These are phyloP conservation scores for Aphyosemion australe DNA, from an alignment of 2,113 vertebrate species.

Conservation along the genomic window DNA sequence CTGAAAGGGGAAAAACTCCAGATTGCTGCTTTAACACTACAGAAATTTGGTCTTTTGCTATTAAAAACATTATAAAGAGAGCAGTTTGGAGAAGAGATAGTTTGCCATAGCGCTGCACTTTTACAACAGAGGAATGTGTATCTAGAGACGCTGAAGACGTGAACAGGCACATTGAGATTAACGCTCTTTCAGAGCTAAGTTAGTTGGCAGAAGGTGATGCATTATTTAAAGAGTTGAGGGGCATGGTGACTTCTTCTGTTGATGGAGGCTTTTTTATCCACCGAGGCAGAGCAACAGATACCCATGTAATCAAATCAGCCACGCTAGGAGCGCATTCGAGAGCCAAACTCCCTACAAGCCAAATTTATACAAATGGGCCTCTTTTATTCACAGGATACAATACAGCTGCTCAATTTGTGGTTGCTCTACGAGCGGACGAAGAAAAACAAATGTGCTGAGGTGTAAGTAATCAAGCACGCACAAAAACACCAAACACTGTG, in stretches of 20 bases:
- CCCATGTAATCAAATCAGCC: slow-evolving; percentile 71
- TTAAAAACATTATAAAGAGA: no score
- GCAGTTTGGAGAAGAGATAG: slow-evolving; percentile 1
- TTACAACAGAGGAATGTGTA: slow-evolving; percentile 9
- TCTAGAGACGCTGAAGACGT: not conserved
- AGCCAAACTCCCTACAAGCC: slow-evolving; percentile 66
- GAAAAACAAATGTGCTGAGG: slow-evolving; percentile 26
- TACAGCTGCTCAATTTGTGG: slow-evolving; percentile 67
- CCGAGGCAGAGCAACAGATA: slow-evolving; percentile 72
- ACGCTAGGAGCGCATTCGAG: slow-evolving; percentile 45
- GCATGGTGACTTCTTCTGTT: slow-evolving; percentile 50
- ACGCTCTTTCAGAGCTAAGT: not conserved
- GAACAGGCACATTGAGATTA: slow-evolving; percentile 8
- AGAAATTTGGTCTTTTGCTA: no score
- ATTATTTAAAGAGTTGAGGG: slow-evolving; percentile 52
- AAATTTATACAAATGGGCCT: slow-evolving; percentile 73
- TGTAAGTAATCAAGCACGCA: slow-evolving; percentile 22
- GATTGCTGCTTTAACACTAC: no score
- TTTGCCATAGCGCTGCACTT: not conserved
- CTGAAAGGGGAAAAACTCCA: no score
- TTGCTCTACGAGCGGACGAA: slow-evolving; percentile 30
- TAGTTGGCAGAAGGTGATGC: slow-evolving; percentile 20
- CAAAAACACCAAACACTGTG: slow-evolving; percentile 8
- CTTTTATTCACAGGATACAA: slow-evolving; percentile 67
- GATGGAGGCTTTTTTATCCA: slow-evolving; percentile 61